These are phyloP conservation scores for Anarsia innoxiella DNA, from an alignment of 2,888 invertebrate species.

Conservation along the genomic window DNA sequence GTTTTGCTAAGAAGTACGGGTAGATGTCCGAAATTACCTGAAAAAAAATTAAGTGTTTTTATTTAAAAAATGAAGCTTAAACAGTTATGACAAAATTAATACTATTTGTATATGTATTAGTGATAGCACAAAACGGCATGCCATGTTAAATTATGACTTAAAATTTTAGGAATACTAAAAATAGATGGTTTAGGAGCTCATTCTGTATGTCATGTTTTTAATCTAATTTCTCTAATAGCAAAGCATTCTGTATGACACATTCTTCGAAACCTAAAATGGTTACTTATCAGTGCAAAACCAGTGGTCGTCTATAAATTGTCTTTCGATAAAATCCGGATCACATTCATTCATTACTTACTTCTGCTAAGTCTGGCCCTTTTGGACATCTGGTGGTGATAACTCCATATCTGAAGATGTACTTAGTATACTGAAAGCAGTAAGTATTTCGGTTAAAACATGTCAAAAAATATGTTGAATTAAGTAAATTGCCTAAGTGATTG, in stretches of 20 bases:
- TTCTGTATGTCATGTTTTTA: not conserved
- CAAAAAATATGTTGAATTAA: not conserved
- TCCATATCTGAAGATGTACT: conserved; percentile 53
- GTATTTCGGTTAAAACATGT: not conserved
- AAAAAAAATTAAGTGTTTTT: conserved; percentile 18
- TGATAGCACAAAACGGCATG: not conserved
- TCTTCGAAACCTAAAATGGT: not conserved
- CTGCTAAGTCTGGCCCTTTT: conserved; percentile 38
- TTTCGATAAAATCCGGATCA: not conserved
- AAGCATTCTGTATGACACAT: not conserved
- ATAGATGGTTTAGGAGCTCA: no score
- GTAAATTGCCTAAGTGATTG: not conserved
- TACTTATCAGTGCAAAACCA: not conserved
- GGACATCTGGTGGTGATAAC: conserved; percentile 55
- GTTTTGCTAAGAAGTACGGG: conserved; percentile 87
- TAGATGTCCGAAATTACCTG: conserved; percentile 62
- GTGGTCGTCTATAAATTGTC: not conserved
- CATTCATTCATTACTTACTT: conserved; percentile 27
- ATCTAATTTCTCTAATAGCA: not conserved
- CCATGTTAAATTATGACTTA: not conserved
- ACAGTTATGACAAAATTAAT: not conserved
- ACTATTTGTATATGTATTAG: not conserved
- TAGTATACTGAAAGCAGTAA: conserved; percentile 37
- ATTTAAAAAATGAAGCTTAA: not conserved
- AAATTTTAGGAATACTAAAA: not conserved